These are phyloP conservation scores for Orthosia gothica DNA, from an alignment of 2,888 invertebrate species.

Conservation along the genomic window DNA sequence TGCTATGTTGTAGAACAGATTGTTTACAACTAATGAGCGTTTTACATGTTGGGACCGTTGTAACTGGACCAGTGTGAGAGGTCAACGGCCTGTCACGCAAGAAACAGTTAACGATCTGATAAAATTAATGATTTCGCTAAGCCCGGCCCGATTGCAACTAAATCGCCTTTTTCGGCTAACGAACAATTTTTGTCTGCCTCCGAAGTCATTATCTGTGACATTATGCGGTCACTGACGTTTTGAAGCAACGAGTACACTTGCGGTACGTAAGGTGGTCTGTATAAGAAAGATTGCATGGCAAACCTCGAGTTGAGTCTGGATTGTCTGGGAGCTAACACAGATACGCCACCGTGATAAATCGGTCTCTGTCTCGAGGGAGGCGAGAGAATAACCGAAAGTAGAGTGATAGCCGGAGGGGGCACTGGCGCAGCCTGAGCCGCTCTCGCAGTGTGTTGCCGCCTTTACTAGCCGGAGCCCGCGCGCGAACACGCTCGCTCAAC, in stretches of 20 bases:
- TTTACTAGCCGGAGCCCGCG: slow-evolving; percentile 83
- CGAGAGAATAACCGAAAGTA: slow-evolving; percentile 87
- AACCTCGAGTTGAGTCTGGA: slow-evolving; percentile 74
- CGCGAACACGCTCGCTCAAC: slow-evolving; percentile 69
- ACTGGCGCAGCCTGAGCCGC: slow-evolving; percentile 76
- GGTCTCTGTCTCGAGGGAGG: slow-evolving; percentile 85
- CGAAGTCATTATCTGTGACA: slow-evolving; percentile 74
- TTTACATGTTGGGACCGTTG: slow-evolving; percentile 75
- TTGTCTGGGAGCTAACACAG: slow-evolving; percentile 77
- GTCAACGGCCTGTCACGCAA: slow-evolving; percentile 71
- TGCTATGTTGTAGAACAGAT: slow-evolving; percentile 61
- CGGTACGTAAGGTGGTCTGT: slow-evolving; percentile 66
- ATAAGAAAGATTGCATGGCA: slow-evolving; percentile 74
- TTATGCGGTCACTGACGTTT: slow-evolving; percentile 79
- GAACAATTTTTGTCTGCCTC: slow-evolving; percentile 69
- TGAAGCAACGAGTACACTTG: slow-evolving; percentile 59
- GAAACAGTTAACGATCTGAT: slow-evolving; percentile 67
- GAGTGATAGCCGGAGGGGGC: slow-evolving; percentile 87
- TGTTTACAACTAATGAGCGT: slow-evolving; percentile 72
- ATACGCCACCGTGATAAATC: slow-evolving; percentile 86
- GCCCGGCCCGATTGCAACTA: slow-evolving; percentile 65
- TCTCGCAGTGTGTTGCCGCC: slow-evolving; percentile 86
- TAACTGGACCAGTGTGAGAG: slow-evolving; percentile 76
- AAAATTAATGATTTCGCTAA: slow-evolving; percentile 69
- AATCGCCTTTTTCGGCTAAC: slow-evolving; percentile 71